Conservation (phyloP, 1,140 invertebrate genomes). For the Hylyphantes graminicola region DNA sequence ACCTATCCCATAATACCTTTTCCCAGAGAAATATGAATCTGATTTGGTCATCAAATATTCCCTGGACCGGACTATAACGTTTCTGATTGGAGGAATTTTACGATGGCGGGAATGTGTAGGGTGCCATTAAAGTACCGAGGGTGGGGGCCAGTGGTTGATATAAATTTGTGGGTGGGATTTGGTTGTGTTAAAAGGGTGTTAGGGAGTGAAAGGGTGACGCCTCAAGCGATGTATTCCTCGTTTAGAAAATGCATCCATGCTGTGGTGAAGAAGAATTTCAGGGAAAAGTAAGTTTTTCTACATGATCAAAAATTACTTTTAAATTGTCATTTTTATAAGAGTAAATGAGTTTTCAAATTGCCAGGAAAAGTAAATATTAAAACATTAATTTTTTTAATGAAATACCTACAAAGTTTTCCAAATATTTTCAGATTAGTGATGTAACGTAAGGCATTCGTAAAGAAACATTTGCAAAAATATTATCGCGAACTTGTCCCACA, state of each 20-base stretch:
- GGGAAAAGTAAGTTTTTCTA: slow-evolving; percentile 27
- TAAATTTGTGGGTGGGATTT: slow-evolving; percentile 2
- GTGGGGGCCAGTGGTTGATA: slow-evolving; percentile 8
- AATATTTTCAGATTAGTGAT: too few relatives aligned
- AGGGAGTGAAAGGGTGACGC: neutral
- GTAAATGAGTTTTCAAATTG: too few relatives aligned
- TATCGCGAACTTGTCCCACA: too few relatives aligned
- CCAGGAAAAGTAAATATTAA: too few relatives aligned
- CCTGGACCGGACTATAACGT: slow-evolving; percentile 4
- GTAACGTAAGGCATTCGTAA: too few relatives aligned
- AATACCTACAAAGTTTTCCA: too few relatives aligned
- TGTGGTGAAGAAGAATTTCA: slow-evolving; percentile 4
- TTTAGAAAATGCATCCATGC: slow-evolving; percentile 23
- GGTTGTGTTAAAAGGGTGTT: neutral
- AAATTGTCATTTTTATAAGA: too few relatives aligned
- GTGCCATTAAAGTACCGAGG: slow-evolving; percentile 6
- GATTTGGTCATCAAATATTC: slow-evolving; percentile 18
- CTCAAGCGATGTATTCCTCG: slow-evolving; percentile 15
- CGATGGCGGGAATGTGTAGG: slow-evolving; percentile 13
- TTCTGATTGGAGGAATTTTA: slow-evolving; percentile 40
- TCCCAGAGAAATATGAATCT: slow-evolving; percentile 28
- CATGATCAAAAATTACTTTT: too few relatives aligned
- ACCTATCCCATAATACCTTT: neutral
- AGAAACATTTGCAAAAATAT: too few relatives aligned
- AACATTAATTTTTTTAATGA: too few relatives aligned